Percentiles rank a stretch among this genome's conserved stretches.
These are phyloP conservation scores for Sylvilagus floridanus DNA, from an alignment of 2,797 vertebrate genomes.

Conservation along the genomic window DNA sequence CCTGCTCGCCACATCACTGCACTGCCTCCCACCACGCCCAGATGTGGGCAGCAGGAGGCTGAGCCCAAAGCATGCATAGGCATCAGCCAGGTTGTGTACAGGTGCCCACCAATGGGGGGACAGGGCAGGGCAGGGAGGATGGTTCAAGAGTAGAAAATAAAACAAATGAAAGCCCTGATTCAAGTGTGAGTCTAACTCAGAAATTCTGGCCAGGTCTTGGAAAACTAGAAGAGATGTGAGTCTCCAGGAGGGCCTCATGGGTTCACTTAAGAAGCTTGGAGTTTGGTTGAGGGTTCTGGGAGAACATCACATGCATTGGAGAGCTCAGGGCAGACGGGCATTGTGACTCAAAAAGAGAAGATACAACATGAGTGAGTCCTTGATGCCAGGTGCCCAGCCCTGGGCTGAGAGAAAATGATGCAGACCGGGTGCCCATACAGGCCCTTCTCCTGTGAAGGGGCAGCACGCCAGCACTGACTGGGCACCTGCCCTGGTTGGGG, in stretches of 20 bases:
- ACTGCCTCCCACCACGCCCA: fast-evolving
- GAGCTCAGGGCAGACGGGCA: background rate
- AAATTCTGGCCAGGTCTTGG: background rate
- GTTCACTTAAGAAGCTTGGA: background rate
- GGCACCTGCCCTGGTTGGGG: fast-evolving
- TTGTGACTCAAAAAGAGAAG: background rate
- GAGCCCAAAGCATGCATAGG: background rate
- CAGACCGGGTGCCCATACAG: fast-evolving
- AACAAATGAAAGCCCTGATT: background rate
- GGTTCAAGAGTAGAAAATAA: background rate
- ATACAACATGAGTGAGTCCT: background rate
- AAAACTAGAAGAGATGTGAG: background rate
- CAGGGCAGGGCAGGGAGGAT: background rate
- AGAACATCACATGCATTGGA: background rate
- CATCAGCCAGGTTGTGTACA: fast-evolving
- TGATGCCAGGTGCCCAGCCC: background rate
- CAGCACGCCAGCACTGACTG: background rate
- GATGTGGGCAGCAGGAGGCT: fast-evolving
- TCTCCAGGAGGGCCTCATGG: fast-evolving
- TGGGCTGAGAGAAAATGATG: background rate
- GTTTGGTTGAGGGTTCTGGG: background rate
- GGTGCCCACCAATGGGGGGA: background rate
- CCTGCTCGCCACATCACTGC: fast-evolving
- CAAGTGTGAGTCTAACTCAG: fast-evolving
- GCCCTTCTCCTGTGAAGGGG: background rate